Base-by-base conservation (phyloP, 2,888 invertebrate species). In the Thyatira batis region DNA sequence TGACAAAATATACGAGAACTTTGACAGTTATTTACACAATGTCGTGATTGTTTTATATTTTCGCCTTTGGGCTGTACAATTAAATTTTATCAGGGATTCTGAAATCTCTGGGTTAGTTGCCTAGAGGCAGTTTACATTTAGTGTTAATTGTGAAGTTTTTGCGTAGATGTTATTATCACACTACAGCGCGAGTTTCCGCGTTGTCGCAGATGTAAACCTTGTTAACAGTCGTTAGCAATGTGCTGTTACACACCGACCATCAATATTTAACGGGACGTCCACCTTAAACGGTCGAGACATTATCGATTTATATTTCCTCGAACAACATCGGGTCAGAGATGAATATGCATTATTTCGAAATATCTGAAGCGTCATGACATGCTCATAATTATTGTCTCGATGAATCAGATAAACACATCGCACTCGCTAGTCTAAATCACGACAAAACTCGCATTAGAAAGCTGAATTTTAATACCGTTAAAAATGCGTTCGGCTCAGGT, bases 401-500 rank as follows among this genome's bases (percentile, higher is more conserved):
- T 76, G 76, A 76, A 85, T 84, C 82, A 79, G 83, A 83, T 83
- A 79, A 77, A 77, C 70, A 73, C 69, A 78, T 76, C 61, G 69
- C 57, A 63, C 63, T 68, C 60, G 58, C 64, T 58, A 65, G 65
- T 65, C 63, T 58, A 58, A 53, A 46, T 77, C 81, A 82, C 75
- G 78, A 80, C 80, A 80, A 84, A 82, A 73, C 71, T 74, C 65
- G 74, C 67, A 84, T 88, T 89, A 89, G 90, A 90, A 89, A 89
- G 88, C 82, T 74, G 60, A 76, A 78, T 81, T 74, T 74, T 70
- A 72, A 76, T 77, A 80, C 77, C 72, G 79, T 80, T 84, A 77
- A 48, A 81, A 80, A 82, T 73, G 75, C 74, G 79, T 78, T 67
- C 71, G 60, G 64, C 20, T 11, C 63, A 68, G 67, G 67, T 67